Conservation (phyloP, 2,888 invertebrate genomes). For the Trissolcus brochymenae region DNA sequence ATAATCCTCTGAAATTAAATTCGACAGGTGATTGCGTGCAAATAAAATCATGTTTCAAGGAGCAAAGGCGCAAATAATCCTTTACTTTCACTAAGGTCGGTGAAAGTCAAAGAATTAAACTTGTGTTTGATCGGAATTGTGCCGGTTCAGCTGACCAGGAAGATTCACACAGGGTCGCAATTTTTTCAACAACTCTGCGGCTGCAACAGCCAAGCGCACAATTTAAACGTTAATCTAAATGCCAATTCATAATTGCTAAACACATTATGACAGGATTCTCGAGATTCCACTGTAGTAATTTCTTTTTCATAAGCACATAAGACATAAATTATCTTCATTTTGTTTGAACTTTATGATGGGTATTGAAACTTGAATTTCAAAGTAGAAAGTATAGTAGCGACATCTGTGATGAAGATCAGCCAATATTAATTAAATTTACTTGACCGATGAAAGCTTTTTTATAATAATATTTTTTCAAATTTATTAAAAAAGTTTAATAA, state of each 20-base stretch:
- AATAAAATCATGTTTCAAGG: slow-evolving; percentile 30
- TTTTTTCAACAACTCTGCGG: slow-evolving; percentile 18
- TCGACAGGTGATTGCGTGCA: slow-evolving; percentile 39
- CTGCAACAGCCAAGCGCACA: no score
- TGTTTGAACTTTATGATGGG: no score
- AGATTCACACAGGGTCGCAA: slow-evolving; percentile 44
- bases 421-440: not conserved
- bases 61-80: slow-evolving; percentile 47
- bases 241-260: slow-evolving; percentile 5
- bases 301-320: no score
- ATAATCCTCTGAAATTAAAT: slow-evolving; percentile 32
- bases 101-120: slow-evolving; percentile 51
- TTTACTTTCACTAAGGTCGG: slow-evolving; percentile 57
- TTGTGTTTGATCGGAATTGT: slow-evolving; percentile 43
- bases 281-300: no score
- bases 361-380: no score
- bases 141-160: slow-evolving; percentile 39
- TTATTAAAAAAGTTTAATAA: no score
- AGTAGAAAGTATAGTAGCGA: not conserved
- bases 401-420: not conserved
- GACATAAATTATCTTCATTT: no score
- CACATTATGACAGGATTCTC: no score
- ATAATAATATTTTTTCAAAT: no score
- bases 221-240: not conserved
- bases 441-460: no score